Percentiles rank a stretch among this genome's conserved stretches.
Conservation (phyloP, 1,140 invertebrate genomes). For the Zaprionus ghesquierei region DNA sequence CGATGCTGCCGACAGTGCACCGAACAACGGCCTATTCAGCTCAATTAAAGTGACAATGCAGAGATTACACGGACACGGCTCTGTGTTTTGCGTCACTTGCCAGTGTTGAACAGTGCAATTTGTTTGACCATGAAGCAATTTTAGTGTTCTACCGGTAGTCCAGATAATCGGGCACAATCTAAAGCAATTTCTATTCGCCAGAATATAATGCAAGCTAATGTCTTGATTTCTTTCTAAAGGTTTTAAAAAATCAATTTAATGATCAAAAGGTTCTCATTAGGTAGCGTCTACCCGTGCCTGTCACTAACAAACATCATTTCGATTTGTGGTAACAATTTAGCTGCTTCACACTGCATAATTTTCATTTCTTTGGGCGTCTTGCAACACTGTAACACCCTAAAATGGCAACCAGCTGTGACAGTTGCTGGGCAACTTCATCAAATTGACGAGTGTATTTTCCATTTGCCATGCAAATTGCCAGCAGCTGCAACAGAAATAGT, state of each 20-base stretch:
- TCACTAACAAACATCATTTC: not conserved
- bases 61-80: not conserved
- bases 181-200: too few relatives aligned
- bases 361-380: not conserved
- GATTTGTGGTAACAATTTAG: not conserved
- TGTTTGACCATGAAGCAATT: not conserved
- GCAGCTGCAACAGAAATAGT: slow-evolving; percentile 14
- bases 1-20: not conserved
- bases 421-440: slow-evolving; percentile 50
- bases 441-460: slow-evolving; percentile 36
- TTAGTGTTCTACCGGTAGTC: not conserved
- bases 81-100: not conserved
- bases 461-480: slow-evolving; percentile 60
- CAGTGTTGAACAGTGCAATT: not conserved
- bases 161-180: too few relatives aligned
- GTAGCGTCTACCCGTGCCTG: too few relatives aligned
- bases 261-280: too few relatives aligned
- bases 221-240: too few relatives aligned
- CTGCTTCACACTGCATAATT: not conserved
- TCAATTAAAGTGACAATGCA: not conserved
- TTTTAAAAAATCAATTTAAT: not conserved
- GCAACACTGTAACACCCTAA: not conserved
- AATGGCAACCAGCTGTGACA: not conserved
- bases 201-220: too few relatives aligned
- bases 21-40: not conserved